Percentiles rank a stretch among this genome's conserved stretches.
phyloP scores from a whole-genome alignment of 2,888 invertebrate species.

The Norana najaformis region DNA sequence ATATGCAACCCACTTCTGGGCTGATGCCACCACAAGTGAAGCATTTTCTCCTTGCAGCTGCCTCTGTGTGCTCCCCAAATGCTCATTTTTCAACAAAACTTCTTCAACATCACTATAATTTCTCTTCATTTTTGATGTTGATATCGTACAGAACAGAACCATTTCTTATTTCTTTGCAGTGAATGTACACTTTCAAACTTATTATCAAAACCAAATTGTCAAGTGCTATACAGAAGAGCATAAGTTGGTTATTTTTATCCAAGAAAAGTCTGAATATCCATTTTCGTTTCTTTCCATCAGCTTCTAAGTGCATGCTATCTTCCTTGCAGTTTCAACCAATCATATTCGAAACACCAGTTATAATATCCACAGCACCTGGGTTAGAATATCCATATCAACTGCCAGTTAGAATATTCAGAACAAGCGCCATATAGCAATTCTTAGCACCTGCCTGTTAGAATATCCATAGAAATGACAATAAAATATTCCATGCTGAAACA shows the following conservation, averaged over 20 bases:
- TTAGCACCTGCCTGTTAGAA: background rate
- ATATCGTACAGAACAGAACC: background rate
- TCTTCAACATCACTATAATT: background rate
- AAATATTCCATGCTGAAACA: background rate
- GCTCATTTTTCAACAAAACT: background rate
- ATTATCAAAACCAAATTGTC: background rate
- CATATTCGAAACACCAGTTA: background rate
- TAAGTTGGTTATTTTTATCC: background rate
- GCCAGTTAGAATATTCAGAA: background rate
- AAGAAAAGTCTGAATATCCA: background rate
- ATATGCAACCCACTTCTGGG: background rate
- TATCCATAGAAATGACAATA: background rate
- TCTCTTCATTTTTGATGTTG: slow-evolving; percentile 5
- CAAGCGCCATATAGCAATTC: background rate
- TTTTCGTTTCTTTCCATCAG: background rate
- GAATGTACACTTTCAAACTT: background rate
- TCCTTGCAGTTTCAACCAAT: background rate
- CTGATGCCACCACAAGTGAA: background rate
- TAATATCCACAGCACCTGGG: slow-evolving; percentile 3
- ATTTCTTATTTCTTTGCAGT: background rate
- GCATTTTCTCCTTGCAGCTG: slow-evolving; percentile 4
- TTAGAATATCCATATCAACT: background rate
- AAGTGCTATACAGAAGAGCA: background rate
- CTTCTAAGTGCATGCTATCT: background rate
- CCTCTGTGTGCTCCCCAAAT: background rate